Percentiles rank a stretch among this genome's conserved stretches.
These are phyloP conservation scores for Pterostichus madidus DNA, from an alignment of 2,888 invertebrate genomes.

Conservation along the genomic window DNA sequence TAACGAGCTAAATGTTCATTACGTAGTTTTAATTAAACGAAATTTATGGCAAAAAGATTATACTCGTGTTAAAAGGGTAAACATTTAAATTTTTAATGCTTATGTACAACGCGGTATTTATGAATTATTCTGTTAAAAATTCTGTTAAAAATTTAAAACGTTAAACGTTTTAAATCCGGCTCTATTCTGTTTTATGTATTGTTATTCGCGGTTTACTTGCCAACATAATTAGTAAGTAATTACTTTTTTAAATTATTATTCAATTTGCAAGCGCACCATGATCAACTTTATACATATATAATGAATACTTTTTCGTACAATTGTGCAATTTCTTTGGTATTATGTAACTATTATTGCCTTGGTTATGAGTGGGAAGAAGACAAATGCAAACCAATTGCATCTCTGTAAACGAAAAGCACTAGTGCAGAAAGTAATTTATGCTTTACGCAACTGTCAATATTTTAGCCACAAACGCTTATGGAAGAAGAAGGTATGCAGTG, in stretches of 20 bases:
- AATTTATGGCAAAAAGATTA: slow-evolving; percentile 29
- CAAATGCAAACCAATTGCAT: no score
- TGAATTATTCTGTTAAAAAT: slow-evolving; percentile 25
- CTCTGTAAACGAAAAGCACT: no score
- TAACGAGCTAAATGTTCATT: slow-evolving; percentile 33
- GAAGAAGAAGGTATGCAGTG: no score
- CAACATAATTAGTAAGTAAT: slow-evolving; percentile 17
- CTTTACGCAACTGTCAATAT: no score
- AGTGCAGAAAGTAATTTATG: no score
- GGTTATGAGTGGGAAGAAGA: no score
- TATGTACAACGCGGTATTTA: neutral
- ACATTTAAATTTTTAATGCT: slow-evolving; percentile 8
- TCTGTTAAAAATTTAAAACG: slow-evolving; percentile 28
- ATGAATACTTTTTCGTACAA: no score
- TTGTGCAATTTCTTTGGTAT: no score
- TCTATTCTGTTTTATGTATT: slow-evolving; percentile 17
- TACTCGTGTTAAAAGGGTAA: slow-evolving; percentile 20
- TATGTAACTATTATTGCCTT: no score
- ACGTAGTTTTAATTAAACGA: slow-evolving; percentile 28
- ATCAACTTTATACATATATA: no score
- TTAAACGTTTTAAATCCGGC: neutral
- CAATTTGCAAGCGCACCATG: no score
- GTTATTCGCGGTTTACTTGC: slow-evolving; percentile 12
- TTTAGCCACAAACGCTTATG: no score
- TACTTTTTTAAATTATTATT: neutral